A percentile compares a stretch with the other conserved stretches of the same genome.
phyloP scores from a whole-genome alignment of 2,888 invertebrate species.

The Poecilobothrus nobilitatus region DNA sequence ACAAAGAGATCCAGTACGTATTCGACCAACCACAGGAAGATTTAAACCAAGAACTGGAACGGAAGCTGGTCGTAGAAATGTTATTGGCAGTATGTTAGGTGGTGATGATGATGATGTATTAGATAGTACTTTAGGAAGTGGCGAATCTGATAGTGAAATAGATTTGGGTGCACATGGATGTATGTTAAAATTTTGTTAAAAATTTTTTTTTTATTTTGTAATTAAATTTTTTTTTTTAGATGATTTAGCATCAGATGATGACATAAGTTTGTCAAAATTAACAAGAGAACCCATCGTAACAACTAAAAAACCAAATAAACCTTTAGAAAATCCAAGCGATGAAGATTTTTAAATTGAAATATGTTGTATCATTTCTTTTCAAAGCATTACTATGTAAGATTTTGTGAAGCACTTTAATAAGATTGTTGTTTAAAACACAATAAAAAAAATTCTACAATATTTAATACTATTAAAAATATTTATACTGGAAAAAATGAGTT shows the following conservation, averaged over 20 bases:
- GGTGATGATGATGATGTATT: constrained; percentile 29
- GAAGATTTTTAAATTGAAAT: constrained; percentile 32
- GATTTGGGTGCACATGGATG: constrained; percentile 35
- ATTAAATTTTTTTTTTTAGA: constrained; percentile 27
- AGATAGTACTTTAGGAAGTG: constrained; percentile 40
- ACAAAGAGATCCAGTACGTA: constrained; percentile 32
- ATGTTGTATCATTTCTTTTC: too few relatives aligned
- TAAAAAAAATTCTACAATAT: too few relatives aligned
- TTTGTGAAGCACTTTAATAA: too few relatives aligned
- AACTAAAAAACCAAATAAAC: constrained; percentile 28
- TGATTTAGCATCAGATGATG: constrained; percentile 40
- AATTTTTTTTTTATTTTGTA: background rate
- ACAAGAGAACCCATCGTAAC: constrained; percentile 36
- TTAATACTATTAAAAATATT: too few relatives aligned
- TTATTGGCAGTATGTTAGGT: constrained; percentile 25
- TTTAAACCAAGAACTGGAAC: constrained; percentile 28
- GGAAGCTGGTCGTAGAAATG: constrained; percentile 23
- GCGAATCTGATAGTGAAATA: constrained; percentile 37
- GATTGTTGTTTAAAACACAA: too few relatives aligned
- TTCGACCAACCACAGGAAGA: constrained; percentile 41
- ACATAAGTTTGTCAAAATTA: constrained; percentile 40
- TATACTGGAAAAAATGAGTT: too few relatives aligned
- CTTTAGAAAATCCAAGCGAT: constrained; percentile 37
- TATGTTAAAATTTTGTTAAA: constrained; percentile 24
- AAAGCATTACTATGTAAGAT: too few relatives aligned